These are phyloP conservation scores for Oedothorax gibbosus DNA, from an alignment of 1,140 invertebrate genomes.

Conservation along the genomic window DNA sequence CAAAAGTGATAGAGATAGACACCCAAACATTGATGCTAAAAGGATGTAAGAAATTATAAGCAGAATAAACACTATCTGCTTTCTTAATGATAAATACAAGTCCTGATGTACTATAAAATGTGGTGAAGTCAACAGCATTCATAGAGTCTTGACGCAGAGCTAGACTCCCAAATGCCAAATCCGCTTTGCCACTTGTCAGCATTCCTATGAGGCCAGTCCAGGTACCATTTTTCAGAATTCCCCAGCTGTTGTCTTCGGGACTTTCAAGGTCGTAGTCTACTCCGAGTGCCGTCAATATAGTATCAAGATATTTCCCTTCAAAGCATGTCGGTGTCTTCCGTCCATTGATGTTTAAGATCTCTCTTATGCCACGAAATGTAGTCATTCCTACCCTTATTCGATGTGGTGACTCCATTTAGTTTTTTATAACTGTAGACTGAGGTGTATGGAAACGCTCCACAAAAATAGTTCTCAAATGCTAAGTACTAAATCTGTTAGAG, in stretches of 20 bases:
- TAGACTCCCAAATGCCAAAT: neutral
- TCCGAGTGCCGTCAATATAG: neutral
- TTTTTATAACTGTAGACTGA: no score
- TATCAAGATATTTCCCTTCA: neutral
- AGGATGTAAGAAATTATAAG: neutral
- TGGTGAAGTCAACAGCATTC: no score
- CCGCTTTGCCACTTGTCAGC: neutral
- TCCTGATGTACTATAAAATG: neutral
- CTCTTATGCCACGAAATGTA: no score
- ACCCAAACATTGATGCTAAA: neutral
- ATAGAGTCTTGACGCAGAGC: neutral
- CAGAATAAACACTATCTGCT: no score
- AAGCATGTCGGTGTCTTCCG: neutral
- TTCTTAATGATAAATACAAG: no score
- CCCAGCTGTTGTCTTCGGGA: neutral
- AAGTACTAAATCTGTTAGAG: no score
- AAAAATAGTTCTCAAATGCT: no score
- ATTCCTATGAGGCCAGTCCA: constrained; percentile 15
- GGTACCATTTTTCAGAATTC: neutral
- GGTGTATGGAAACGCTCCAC: no score
- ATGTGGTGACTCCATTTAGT: no score
- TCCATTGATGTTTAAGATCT: neutral
- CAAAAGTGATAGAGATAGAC: neutral
- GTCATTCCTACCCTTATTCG: no score
- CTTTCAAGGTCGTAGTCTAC: neutral